Base-by-base conservation (phyloP, 2,888 invertebrate genomes). In the Thera britannica region DNA sequence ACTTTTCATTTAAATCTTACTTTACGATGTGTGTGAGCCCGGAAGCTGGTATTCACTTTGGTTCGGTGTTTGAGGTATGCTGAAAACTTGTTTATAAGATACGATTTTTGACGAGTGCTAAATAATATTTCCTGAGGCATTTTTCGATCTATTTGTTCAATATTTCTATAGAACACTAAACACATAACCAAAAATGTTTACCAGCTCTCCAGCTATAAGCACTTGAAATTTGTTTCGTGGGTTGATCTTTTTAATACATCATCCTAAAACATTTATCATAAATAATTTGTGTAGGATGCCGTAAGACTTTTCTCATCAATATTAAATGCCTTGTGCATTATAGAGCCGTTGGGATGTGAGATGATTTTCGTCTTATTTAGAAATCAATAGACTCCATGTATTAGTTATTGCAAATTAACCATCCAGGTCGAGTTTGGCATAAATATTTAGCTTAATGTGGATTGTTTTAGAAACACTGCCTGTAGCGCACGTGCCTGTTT, bases 401-500 rank as follows among this genome's bases (percentile, higher is more conserved):
- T 23, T 12, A 34, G 34, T 52, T 34, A 52, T 68, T 65, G 68
- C 56, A 56, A 75, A 70, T 67, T 62, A 52, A 68, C 61, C 52
- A 67, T 63, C 58, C 63, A 72, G 65, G 68, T 71, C 62, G 67
- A 67, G 69, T 79, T 78, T 79, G 62, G 79, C 79, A 79, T 77
- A 80, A 75, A 80, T 83, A 83, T 81, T 84, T 84, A 80, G 84
- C 84, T 81, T 85, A 80, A 83, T 84, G 81, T 79, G 80, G 79
- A 83, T 87, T 90, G 90, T 91, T 90, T 90, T 86, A 88, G 89
- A 90, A 90, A 90, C 89, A 90, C 82, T 79, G 84, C 75, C 77
- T 82, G 86, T 83, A 85, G 79, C 81, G 90, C 90, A 86, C 92
- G 92, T 90, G 92, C 90, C 87, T 89, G 88, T 89, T 92, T 88